phyloP scores from a whole-genome alignment of 2,888 invertebrate species.

The Tinea semifulvella region DNA sequence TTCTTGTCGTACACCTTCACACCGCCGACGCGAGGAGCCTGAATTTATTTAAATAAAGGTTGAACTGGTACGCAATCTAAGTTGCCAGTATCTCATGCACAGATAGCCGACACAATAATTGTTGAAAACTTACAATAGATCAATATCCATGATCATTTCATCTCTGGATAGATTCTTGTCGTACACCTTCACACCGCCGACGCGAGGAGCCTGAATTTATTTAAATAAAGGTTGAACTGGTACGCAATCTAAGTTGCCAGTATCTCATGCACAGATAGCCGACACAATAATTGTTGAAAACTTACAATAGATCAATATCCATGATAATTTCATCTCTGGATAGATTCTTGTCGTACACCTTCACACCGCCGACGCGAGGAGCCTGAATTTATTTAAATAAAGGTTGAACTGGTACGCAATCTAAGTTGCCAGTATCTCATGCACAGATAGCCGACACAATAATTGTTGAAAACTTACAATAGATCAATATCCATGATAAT shows the following conservation, averaged over 20 bases:
- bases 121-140: constrained; percentile 92
- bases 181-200: constrained; percentile 97
- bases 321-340: constrained; percentile 95
- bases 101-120: no score
- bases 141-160: constrained; percentile 97
- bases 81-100: no score
- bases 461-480: no score
- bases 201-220: constrained; percentile 82
- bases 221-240: no score
- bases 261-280: no score
- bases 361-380: constrained; percentile 92
- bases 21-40: constrained; percentile 94
- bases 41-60: no score
- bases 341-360: constrained; percentile 95
- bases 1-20: constrained; percentile 97
- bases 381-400: constrained; percentile 79
- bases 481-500: constrained; percentile 97
- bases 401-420: no score
- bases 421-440: no score
- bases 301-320: constrained; percentile 94
- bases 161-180: constrained; percentile 91
- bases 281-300: no score
- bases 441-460: no score
- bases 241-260: no score
- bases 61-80: no score